phyloP scores from a whole-genome alignment of 30 jellyfish, hydroid and myxozoan genomes.

The Clytia hemisphaerica region DNA sequence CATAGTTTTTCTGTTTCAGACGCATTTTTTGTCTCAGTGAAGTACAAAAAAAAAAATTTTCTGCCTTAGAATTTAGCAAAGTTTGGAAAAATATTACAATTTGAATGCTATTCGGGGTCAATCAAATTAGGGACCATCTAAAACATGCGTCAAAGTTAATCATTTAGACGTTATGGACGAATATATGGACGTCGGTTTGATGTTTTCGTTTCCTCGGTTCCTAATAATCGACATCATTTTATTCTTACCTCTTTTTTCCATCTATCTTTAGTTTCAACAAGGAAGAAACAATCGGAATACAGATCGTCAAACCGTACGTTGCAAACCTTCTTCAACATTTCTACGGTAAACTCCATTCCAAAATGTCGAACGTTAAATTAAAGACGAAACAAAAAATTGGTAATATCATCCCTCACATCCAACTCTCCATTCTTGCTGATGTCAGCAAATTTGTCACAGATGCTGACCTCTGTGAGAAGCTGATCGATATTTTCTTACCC shows the following conservation, averaged over 20 bases:
- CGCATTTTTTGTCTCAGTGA: no score
- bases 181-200: no score
- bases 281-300: slow-evolving; percentile 5
- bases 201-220: no score
- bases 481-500: slow-evolving; percentile 58
- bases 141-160: no score
- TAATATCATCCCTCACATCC: slow-evolving; percentile 21
- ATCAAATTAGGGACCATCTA: no score
- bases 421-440: slow-evolving; percentile 52
- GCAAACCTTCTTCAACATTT: slow-evolving; percentile 28
- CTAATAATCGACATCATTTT: no score
- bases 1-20: no score
- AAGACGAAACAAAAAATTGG: slow-evolving; percentile 16
- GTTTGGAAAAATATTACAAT: no score
- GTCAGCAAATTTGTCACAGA: slow-evolving; percentile 58
- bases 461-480: slow-evolving; percentile 48
- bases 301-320: slow-evolving; percentile 28
- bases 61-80: no score
- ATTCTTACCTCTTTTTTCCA: background rate
- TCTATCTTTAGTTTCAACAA: background rate
- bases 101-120: no score
- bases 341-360: slow-evolving; percentile 23
- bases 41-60: no score
- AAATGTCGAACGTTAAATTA: slow-evolving; percentile 8
- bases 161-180: no score